Conservation (phyloP, 1,140 invertebrate species). For the Streblospio benedicti region DNA sequence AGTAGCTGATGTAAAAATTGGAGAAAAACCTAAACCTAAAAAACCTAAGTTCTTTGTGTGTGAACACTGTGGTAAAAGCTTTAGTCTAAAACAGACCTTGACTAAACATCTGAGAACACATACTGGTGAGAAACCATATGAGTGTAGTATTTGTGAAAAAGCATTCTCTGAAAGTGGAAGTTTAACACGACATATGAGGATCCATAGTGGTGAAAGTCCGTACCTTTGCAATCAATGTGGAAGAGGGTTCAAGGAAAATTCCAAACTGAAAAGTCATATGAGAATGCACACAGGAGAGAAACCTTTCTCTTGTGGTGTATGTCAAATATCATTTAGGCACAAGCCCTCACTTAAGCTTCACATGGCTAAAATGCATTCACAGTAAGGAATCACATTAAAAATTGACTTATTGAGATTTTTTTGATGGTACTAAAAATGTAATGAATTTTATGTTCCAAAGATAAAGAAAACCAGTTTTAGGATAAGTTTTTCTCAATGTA, state of each 20-base stretch:
- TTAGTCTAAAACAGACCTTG: constrained; percentile 18
- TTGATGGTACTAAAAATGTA: too few relatives aligned
- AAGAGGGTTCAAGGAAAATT: constrained; percentile 78
- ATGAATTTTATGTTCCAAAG: too few relatives aligned
- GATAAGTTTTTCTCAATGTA: too few relatives aligned
- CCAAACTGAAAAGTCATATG: constrained; percentile 66
- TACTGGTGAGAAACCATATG: constrained; percentile 30
- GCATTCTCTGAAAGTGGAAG: constrained; percentile 17
- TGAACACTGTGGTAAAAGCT: constrained; percentile 22
- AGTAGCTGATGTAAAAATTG: too few relatives aligned
- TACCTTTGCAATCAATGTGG: constrained; percentile 45
- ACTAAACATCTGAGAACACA: constrained; percentile 25
- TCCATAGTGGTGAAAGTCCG: constrained; percentile 67
- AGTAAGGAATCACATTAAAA: too few relatives aligned
- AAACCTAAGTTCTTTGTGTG: too few relatives aligned
- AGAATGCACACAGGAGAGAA: constrained; percentile 93
- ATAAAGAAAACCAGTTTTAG: too few relatives aligned
- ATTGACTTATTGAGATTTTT: too few relatives aligned
- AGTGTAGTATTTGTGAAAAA: constrained; percentile 62
- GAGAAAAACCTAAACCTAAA: too few relatives aligned
- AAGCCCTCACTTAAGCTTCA: too few relatives aligned
- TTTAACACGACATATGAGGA: constrained; percentile 23
- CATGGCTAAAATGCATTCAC: too few relatives aligned
- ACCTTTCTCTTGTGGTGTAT: constrained; percentile 94
- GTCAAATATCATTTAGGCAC: too few relatives aligned